Evolutionary conservation across 2,888 invertebrate species (phyloP).

Genomic region (Drosophila monieri): DNA sequence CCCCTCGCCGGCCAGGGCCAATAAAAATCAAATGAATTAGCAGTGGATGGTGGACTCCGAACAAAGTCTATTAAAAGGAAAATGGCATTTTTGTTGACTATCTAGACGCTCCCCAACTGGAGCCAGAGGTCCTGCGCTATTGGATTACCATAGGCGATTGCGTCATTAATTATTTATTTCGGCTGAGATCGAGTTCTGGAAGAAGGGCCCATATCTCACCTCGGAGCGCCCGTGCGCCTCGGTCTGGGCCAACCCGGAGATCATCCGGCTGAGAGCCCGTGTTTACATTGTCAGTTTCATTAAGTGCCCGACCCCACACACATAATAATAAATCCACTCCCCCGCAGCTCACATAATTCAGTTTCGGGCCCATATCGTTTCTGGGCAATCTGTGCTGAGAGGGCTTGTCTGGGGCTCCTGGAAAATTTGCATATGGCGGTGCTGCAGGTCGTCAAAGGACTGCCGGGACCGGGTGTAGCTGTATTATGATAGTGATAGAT

Average conservation of each 20-base stretch:
- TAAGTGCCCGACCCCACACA: constrained; percentile 6
- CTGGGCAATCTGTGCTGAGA: constrained; percentile 15
- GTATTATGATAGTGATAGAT: constrained; percentile 68
- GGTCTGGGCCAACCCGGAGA: neutral
- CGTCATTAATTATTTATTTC: neutral
- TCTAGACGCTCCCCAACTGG: neutral
- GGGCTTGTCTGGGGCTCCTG: neutral
- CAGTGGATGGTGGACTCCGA: neutral
- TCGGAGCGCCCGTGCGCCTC: neutral
- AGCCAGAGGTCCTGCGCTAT: neutral
- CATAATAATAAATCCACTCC: constrained; percentile 1
- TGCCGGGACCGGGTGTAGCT: constrained; percentile 15
- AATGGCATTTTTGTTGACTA: constrained; percentile 4
- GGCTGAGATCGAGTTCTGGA: neutral
- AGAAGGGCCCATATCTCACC: no score
- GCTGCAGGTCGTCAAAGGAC: constrained; percentile 6
- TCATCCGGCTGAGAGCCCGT: neutral
- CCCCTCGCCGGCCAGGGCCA: neutral
- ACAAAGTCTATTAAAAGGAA: constrained; percentile 24
- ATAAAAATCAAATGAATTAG: constrained; percentile 40
- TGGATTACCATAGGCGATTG: neutral
- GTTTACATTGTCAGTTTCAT: constrained; percentile 15
- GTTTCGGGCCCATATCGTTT: constrained; percentile 23
- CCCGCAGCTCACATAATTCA: constrained; percentile 22
- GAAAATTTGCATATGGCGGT: constrained; percentile 58